phyloP scores from a whole-genome alignment of 2,888 invertebrate genomes.

The Salticus scenicus region DNA sequence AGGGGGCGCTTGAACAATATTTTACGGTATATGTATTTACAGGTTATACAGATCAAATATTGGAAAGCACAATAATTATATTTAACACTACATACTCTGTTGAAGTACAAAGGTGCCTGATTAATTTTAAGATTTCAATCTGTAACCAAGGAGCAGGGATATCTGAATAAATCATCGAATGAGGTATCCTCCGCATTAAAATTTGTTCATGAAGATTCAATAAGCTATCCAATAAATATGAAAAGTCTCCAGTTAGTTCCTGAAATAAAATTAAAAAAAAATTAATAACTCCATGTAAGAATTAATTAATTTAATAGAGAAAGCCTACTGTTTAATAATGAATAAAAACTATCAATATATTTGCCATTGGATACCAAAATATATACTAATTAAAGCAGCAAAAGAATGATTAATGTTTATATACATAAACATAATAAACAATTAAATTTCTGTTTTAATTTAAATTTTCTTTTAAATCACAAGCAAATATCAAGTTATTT shows the following conservation, averaged over 20 bases:
- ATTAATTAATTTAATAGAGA: not conserved
- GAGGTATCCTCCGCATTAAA: constrained; percentile 73
- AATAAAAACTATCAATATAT: not conserved
- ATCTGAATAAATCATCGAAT: constrained; percentile 74
- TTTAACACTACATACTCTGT: constrained; percentile 53
- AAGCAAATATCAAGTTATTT: too few species aligned
- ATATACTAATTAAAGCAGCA: too few species aligned
- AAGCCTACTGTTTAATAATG: not conserved
- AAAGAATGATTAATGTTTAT: too few species aligned
- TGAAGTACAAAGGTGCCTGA: constrained; percentile 73
- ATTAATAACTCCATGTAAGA: not conserved
- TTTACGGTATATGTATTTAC: too few species aligned
- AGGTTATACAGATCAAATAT: too few species aligned
- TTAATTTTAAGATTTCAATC: constrained; percentile 74
- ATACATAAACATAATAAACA: too few species aligned
- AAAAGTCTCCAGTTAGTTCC: constrained; percentile 72
- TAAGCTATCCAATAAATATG: constrained; percentile 72
- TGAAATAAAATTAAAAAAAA: constrained; percentile 42
- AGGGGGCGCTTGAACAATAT: too few species aligned
- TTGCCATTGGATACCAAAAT: not conserved
- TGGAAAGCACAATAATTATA: too few species aligned
- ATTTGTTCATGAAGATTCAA: constrained; percentile 74
- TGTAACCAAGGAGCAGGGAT: constrained; percentile 76
- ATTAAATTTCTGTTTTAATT: too few species aligned
- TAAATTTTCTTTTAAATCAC: too few species aligned